phyloP scores from a whole-genome alignment of 2,888 invertebrate genomes.

The Cataglyphis cursor region DNA sequence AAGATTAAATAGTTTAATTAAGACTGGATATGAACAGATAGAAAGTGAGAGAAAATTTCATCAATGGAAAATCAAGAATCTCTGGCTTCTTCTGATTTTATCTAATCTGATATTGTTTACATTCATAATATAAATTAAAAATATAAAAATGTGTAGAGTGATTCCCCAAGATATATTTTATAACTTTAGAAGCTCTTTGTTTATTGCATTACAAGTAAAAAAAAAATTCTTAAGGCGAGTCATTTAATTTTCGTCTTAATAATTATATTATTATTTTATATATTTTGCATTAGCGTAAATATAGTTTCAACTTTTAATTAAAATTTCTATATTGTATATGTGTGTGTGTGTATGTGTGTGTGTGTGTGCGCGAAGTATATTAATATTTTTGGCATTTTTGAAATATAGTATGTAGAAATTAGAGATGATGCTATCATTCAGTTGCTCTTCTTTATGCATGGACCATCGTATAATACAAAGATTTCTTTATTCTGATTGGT shows the following conservation, averaged over 20 bases:
- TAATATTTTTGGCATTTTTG: background rate
- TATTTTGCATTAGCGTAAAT: background rate
- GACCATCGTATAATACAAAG: too few species aligned
- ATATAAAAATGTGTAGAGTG: background rate
- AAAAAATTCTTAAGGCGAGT: background rate
- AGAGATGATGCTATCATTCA: background rate
- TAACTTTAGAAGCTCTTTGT: background rate
- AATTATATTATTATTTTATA: background rate
- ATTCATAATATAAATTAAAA: background rate
- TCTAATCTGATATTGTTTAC: background rate
- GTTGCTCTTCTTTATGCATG: background rate
- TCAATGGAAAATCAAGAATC: background rate
- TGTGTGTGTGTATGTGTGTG: too few species aligned
- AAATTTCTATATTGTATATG: background rate
- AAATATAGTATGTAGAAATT: background rate
- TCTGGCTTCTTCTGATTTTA: background rate
- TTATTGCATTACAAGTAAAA: background rate
- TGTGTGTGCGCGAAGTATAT: background rate
- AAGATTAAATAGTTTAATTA: background rate
- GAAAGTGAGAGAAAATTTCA: background rate
- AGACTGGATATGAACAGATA: background rate
- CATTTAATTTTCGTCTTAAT: background rate
- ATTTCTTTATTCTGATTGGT: too few species aligned
- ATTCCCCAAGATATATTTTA: too few species aligned
- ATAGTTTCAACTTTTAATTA: background rate